Percentiles rank a stretch among this genome's conserved stretches.
phyloP scores from a whole-genome alignment of 2,888 invertebrate genomes.

The Andrena praecox region DNA sequence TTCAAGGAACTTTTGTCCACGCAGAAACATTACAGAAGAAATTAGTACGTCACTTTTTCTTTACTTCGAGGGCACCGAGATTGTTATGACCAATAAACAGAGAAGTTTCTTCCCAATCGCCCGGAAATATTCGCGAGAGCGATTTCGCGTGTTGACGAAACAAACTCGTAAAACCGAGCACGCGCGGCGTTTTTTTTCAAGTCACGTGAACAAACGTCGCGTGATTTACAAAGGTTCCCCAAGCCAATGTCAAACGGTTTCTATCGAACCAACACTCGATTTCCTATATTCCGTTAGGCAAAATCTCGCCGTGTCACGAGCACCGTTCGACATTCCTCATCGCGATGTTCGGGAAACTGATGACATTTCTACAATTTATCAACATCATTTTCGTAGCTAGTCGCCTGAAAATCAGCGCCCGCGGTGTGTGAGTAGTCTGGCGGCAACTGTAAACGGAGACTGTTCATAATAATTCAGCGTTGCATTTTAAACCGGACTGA shows the following conservation, averaged over 20 bases:
- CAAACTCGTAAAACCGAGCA: background rate
- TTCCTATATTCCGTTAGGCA: slow-evolving; percentile 55
- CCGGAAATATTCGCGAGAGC: background rate
- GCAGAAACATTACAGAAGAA: background rate
- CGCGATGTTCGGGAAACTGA: slow-evolving; percentile 50
- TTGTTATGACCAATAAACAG: background rate
- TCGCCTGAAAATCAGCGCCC: slow-evolving; percentile 17
- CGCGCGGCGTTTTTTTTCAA: background rate
- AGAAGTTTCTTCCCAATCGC: background rate
- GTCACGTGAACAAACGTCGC: slow-evolving; percentile 4
- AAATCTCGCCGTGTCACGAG: slow-evolving; percentile 59
- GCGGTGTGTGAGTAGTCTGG: slow-evolving; percentile 16
- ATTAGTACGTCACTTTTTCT: background rate
- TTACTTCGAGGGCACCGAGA: background rate
- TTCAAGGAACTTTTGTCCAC: background rate
- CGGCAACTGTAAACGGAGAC: slow-evolving; percentile 45
- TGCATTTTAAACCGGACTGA: slow-evolving; percentile 26
- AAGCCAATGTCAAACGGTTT: slow-evolving; percentile 42
- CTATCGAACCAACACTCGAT: slow-evolving; percentile 22
- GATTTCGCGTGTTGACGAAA: slow-evolving; percentile 20
- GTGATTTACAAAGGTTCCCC: slow-evolving; percentile 37
- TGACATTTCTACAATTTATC: slow-evolving; percentile 8
- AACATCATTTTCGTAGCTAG: background rate
- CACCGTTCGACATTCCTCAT: slow-evolving; percentile 56
- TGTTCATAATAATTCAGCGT: slow-evolving; percentile 39